A percentile compares a stretch with the other conserved stretches of the same genome.
phyloP scores from a whole-genome alignment of 2,797 vertebrate genomes.

The Meda fulgida region DNA sequence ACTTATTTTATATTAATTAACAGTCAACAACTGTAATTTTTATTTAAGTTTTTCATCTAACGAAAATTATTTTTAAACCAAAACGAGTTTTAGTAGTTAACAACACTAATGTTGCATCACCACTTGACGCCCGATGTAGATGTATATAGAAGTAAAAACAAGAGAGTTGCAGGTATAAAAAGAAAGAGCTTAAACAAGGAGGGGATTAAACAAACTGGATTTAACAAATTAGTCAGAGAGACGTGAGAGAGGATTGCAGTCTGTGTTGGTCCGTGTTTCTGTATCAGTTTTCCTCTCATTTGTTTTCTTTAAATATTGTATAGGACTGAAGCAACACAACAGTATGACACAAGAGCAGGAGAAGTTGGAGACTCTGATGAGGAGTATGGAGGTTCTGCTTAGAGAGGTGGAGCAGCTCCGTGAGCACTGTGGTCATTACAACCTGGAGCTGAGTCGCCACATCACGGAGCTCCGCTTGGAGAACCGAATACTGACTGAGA shows the following conservation, averaged over 20 bases:
- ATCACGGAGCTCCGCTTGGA: constrained; percentile 78
- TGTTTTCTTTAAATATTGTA: constrained; percentile 39
- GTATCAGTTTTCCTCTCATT: background rate
- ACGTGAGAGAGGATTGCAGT: background rate
- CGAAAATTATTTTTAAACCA: background rate
- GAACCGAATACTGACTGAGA: constrained; percentile 81
- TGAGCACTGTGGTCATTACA: constrained; percentile 82
- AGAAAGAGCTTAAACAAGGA: constrained; percentile 43
- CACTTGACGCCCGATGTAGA: too few relatives aligned
- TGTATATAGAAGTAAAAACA: constrained; percentile 24
- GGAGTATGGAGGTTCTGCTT: constrained; percentile 86
- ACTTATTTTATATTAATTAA: background rate
- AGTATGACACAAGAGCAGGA: constrained; percentile 20
- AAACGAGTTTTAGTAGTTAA: background rate
- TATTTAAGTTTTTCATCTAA: background rate
- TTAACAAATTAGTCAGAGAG: constrained; percentile 23
- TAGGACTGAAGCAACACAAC: constrained; percentile 46
- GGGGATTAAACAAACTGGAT: constrained; percentile 63
- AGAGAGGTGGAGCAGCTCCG: constrained; percentile 85
- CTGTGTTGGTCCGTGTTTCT: constrained; percentile 1
- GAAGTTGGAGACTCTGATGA: constrained; percentile 83
- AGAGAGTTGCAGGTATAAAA: background rate
- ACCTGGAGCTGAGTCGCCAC: constrained; percentile 75
- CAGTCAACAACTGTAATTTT: background rate
- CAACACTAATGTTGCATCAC: background rate